Evolutionary conservation across 2,113 vertebrate genomes (phyloP), one percentile per base, ranked within the genome.

Genomic region (Platichthys flesus): DNA sequence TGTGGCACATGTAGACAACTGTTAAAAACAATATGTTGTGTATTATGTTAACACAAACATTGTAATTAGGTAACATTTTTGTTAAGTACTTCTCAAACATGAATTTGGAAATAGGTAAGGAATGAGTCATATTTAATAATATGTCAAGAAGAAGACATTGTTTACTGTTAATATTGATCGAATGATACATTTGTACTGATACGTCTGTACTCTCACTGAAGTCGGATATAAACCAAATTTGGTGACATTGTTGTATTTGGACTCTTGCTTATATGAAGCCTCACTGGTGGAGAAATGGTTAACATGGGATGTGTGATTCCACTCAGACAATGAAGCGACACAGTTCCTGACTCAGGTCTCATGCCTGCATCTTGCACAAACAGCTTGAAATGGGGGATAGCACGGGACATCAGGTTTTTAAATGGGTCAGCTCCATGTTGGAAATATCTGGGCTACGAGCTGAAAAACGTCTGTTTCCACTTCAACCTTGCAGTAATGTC

Each of bases 311-410:
- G 3, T 55, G 31, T 54, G 14, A 55, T 45, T 47, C 23, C 10
- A 60, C 35, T 61, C 49, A 49, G 37, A 56, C 57, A 35, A 35
- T 37, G 15, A 60, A 58, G 52, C 31, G 28, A 60, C 45, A 67
- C 23, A 55, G 0, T 55, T 76, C 2, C 31, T 70, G 74, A 42
- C 49, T 37, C 47, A n/a, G 23, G 40, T 5, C 23, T 49, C 35
- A n/a, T 9, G 40, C 20, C 20, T 28, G 49, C 15, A 12, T 62
- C 62, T 40, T 57, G n/a, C n/a, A 24, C 68, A 24, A 68, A 68
- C 81, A 78, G 59, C 68, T 54, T 31, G 20, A 64, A 45, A 69
- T 52, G 21, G 10, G 40, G 40, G 12, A 42, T 42, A 12, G 13
- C 40, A 42, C 40, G 40, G 40, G 35, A 47, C 60, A 45, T 61